Evolutionary conservation across 64 coral and sea anemone species (phyloP), one percentile per base, ranked within the genome.

Genomic region (Cladopsammia gracilis): DNA sequence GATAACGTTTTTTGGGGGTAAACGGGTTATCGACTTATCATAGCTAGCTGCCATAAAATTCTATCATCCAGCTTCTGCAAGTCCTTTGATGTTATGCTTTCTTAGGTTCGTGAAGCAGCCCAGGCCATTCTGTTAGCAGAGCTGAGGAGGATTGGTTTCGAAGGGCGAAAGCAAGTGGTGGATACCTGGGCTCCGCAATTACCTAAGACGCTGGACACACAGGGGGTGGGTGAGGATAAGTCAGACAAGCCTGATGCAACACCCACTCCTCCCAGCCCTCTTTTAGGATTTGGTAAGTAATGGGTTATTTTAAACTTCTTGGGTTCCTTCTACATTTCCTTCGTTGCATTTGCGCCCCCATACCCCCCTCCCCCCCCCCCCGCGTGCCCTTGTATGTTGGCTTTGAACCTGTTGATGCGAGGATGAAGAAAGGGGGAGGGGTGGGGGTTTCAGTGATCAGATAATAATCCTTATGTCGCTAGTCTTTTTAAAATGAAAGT

Each of bases 131-230:
- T 99, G 0, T 53, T 99, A 18, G 94, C 98, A 3, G 98, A 99
- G 57, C 66, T 99, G 58, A 75, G 98, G 13, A 78, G 98, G 22
- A 96, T 99, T 70, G 94, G 91, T 45, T 82, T 82, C 13, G 98
- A 99, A 48, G 92, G 95, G 48, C 98, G 98, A 14, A 93, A 93
- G 20, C 89, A 94, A 42, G 94, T 99, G 5, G 98, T 99, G 11
- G 98, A 99, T 78, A 99, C 94, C 70, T 99, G 98, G 98, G 98
- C 94, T 13, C 94, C 95, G 77, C 94, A 99, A 62, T 89, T 99
- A 70, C 98, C 98, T 3, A 90, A 94, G 54, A 91, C 91, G 6
- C 87, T 99, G 15, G 89, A 76, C 22, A 76, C 89, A 57, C 83
- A 83, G n/a, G 87, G 92, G 15, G 80, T 94, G 14, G 89, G 77